phyloP scores from a whole-genome alignment of 2,888 invertebrate genomes.

The Merodon equestris region DNA sequence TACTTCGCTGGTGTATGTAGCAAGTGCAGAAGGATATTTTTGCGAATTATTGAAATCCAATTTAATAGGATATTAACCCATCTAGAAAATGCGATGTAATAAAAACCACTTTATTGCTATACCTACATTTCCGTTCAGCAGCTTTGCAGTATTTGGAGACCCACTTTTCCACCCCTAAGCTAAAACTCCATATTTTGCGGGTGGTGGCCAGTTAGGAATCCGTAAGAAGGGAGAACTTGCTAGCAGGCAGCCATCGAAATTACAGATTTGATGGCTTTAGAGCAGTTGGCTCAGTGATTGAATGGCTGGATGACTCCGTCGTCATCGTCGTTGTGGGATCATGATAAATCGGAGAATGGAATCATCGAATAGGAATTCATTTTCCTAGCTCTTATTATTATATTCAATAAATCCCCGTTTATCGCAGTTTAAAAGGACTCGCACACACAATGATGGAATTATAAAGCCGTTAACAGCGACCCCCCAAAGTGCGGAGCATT shows the following conservation, averaged over 20 bases:
- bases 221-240: constrained; percentile 17
- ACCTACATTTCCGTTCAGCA: constrained; percentile 48
- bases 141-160: constrained; percentile 43
- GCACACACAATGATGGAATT: constrained; percentile 65
- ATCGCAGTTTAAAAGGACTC: constrained; percentile 65
- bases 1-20: constrained; percentile 26
- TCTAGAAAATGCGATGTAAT: constrained; percentile 63
- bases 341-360: constrained; percentile 62
- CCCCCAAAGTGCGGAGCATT: constrained; percentile 58
- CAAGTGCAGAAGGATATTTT: constrained; percentile 56
- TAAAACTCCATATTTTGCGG: constrained; percentile 15
- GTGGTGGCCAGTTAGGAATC: constrained; percentile 43
- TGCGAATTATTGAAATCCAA: constrained; percentile 60
- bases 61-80: constrained; percentile 58
- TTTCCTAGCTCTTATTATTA: constrained; percentile 63
- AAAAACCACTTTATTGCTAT: constrained; percentile 61
- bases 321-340: constrained; percentile 59
- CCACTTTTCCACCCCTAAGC: constrained; percentile 29
- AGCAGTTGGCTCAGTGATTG: constrained; percentile 61
- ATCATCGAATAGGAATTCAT: constrained; percentile 64
- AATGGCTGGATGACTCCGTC: constrained; percentile 58
- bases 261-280: constrained; percentile 60
- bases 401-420: constrained; percentile 68
- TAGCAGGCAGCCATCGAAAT: constrained; percentile 55
- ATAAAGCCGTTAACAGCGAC: constrained; percentile 66